These are phyloP conservation scores for Eucidaris tribuloides DNA, from an alignment of 35 echinoderm and acorn worm genomes.

Conservation along the genomic window DNA sequence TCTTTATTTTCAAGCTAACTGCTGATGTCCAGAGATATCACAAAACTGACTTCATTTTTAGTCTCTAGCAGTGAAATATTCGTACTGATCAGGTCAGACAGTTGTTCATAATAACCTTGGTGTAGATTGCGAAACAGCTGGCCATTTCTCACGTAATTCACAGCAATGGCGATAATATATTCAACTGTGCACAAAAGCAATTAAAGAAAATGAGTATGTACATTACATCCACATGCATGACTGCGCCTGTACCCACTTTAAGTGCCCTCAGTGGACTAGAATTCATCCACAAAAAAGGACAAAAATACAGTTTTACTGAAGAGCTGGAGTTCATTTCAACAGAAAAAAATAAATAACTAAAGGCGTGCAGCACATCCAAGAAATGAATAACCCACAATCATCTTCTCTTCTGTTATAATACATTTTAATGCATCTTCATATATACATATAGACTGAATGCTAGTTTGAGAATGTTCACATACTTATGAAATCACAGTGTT, in stretches of 20 bases:
- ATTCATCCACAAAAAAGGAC: too few species aligned
- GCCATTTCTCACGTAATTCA: too few species aligned
- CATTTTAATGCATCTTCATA: conserved; percentile 31
- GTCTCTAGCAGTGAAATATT: too few species aligned
- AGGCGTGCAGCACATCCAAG: conserved; percentile 21
- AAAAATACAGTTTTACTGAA: not conserved
- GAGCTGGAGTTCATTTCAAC: not conserved
- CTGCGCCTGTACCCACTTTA: not conserved
- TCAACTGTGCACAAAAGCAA: too few species aligned
- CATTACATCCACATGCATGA: not conserved
- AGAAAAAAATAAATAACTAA: not conserved
- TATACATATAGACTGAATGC: conserved; percentile 22
- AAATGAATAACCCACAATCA: not conserved
- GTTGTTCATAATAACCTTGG: too few species aligned
- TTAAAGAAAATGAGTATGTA: not conserved
- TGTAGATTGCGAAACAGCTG: too few species aligned
- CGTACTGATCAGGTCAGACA: too few species aligned
- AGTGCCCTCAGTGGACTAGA: not conserved
- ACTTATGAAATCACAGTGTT: too few species aligned
- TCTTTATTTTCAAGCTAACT: too few species aligned
- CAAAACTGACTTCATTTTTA: too few species aligned
- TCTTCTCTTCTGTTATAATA: conserved; percentile 2
- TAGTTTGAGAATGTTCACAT: not conserved
- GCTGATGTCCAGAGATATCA: too few species aligned
- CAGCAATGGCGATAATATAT: too few species aligned